A percentile compares a stretch with the other conserved stretches of the same genome.
Conservation (phyloP, 2,113 vertebrate species). For the Aix galericulata region DNA sequence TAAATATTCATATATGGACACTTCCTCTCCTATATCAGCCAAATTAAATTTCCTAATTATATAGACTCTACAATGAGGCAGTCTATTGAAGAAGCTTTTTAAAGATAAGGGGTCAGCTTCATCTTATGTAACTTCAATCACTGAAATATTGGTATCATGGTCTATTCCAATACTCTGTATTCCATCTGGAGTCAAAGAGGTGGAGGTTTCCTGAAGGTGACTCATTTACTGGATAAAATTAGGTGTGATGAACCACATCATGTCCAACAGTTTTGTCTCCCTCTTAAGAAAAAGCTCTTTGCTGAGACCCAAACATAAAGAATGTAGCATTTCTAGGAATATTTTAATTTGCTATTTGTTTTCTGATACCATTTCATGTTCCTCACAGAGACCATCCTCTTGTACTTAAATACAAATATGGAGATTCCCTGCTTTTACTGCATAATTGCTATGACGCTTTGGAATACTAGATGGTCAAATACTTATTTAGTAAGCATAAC, state of each 20-base stretch:
- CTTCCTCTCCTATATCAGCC: background rate
- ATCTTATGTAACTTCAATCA: background rate
- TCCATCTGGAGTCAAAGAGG: background rate
- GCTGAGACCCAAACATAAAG: background rate
- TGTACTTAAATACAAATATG: background rate
- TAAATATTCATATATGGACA: conserved; percentile 23
- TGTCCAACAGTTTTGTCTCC: background rate
- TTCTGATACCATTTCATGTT: background rate
- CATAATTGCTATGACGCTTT: background rate
- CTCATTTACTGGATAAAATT: background rate
- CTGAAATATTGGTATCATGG: background rate
- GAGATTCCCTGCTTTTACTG: background rate
- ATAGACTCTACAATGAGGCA: background rate
- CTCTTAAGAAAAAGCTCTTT: background rate
- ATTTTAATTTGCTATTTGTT: background rate
- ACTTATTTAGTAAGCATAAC: background rate
- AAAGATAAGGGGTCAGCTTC: background rate
- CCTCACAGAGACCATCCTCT: background rate
- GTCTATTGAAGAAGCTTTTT: background rate
- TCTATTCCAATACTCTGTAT: background rate
- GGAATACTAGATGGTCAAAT: background rate
- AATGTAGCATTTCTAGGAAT: background rate
- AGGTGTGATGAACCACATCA: background rate
- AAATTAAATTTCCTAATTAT: conserved; percentile 21
- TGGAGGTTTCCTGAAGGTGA: background rate